A percentile compares a stretch with the other conserved stretches of the same genome.
Conservation (phyloP, 2,888 invertebrate species). For the Agrochola macilenta region DNA sequence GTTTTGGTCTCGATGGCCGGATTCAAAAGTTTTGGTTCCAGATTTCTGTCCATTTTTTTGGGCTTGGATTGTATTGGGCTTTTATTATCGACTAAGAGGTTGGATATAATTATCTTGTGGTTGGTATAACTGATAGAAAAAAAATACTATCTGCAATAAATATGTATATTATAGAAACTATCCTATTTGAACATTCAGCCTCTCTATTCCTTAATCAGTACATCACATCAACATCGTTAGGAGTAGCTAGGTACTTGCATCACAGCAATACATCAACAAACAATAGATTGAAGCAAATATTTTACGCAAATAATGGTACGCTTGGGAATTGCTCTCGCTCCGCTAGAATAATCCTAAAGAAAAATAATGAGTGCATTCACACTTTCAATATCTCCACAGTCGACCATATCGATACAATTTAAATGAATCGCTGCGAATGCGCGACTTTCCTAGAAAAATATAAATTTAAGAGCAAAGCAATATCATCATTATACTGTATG, state of each 20-base stretch:
- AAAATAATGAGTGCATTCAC: slow-evolving; percentile 54
- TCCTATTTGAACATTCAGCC: not conserved
- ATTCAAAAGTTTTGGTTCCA: slow-evolving; percentile 43
- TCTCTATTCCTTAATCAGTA: not conserved
- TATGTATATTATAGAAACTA: not conserved
- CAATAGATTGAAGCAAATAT: slow-evolving; percentile 14
- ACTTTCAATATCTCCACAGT: slow-evolving; percentile 20
- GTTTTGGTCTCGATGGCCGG: slow-evolving; percentile 52
- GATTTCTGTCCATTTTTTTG: slow-evolving; percentile 7
- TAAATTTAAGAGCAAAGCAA: slow-evolving; percentile 7
- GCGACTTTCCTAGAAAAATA: slow-evolving; percentile 19
- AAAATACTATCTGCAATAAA: not conserved
- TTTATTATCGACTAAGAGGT: not conserved
- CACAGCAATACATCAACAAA: not conserved
- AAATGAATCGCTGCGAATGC: slow-evolving; percentile 11
- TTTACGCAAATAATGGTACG: slow-evolving; percentile 16
- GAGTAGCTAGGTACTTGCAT: not conserved
- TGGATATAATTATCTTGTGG: not conserved
- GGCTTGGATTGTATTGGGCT: not conserved
- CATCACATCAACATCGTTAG: not conserved
- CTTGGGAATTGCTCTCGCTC: not conserved
- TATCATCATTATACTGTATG: slow-evolving; percentile 9
- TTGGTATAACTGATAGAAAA: not conserved
- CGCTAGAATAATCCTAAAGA: slow-evolving; percentile 18
- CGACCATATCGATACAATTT: slow-evolving; percentile 33